Base-by-base conservation (phyloP, 1,140 invertebrate species). In the Physella acuta region DNA sequence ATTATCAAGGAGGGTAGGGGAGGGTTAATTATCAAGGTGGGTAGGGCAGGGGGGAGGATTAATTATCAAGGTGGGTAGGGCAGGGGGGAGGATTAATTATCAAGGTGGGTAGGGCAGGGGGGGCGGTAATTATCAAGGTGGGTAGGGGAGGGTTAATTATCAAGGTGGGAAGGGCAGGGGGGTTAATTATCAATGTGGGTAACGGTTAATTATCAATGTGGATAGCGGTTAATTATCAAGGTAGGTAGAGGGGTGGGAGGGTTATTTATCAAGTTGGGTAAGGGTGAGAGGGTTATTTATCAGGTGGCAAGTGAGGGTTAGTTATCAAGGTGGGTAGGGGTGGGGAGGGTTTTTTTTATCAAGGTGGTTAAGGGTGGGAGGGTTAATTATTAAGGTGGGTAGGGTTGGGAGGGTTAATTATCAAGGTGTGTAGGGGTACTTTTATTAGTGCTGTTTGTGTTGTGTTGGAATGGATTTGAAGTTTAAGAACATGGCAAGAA, bases 181-280 rank as follows among this genome's bases (percentile, higher is more conserved):
- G 26, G 24, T n/a, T 26, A 56, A 28, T n/a, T 56, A 56, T 8
- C 17, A 56, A 26, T 8, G 91, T 16, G 91, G 94, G 75, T 91
- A 93, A 75, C 94, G 97, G 76, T 94, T 97, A 92, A 94, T 97
- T 75, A 90, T 90, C 76, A 93, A 95, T 84, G 94, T 94, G 37
- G 93, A 95, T 86, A 84, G 93, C 11, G 24, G 53, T 17, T 26
- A 56, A 28, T n/a, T 56, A 56, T 8, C 17, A n/a, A 26, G 53
- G 28, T 56, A 26, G 24, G 53, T 56, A 26, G 39, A n/a, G n/a
- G n/a, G 36, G 34, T 39, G 53, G 34, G 31, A 39, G 37, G 66
- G 56, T 36, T 39, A 52, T 20, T 34, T 28, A 51, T 20, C 52
- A 67, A 34, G 36, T 49, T 53, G 64, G 55, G 31, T 33, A 3